phyloP scores from a whole-genome alignment of 2,797 vertebrate species.

The Poeciliopsis presidionis region DNA sequence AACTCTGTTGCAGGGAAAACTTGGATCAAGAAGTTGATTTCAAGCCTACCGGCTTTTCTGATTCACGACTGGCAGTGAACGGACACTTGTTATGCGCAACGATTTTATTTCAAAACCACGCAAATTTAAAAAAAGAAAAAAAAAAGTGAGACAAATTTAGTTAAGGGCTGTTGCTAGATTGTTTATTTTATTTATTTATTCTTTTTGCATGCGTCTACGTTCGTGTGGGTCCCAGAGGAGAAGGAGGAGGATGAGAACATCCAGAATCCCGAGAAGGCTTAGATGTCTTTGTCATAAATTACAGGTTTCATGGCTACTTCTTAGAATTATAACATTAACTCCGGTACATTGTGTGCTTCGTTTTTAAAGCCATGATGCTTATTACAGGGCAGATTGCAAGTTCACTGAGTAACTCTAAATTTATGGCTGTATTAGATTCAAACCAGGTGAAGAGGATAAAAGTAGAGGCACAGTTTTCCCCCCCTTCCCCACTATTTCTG shows the following conservation, averaged over 20 bases:
- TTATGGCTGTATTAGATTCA: conserved; percentile 14
- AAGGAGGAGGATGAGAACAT: conserved; percentile 41
- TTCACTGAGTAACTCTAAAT: conserved; percentile 21
- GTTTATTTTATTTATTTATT: background rate
- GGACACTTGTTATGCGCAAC: conserved; percentile 43
- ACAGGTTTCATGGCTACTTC: conserved; percentile 38
- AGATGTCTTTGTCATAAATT: conserved; percentile 49
- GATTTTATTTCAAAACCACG: background rate
- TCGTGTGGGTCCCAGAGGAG: conserved; percentile 32
- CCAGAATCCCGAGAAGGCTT: conserved; percentile 41
- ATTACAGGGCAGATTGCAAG: conserved; percentile 11
- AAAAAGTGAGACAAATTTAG: background rate
- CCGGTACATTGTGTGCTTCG: background rate
- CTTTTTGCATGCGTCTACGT: conserved; percentile 18
- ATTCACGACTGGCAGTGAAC: conserved; percentile 15
- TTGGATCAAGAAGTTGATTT: conserved; percentile 24
- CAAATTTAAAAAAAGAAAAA: background rate
- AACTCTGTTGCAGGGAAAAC: background rate
- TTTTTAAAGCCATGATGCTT: conserved; percentile 16
- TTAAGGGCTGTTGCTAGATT: background rate
- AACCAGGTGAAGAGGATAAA: conserved; percentile 3
- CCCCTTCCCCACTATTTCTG: background rate
- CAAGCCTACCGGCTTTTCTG: background rate
- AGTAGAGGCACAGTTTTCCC: conserved; percentile 11
- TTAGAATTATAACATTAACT: conserved; percentile 22